Base-by-base conservation (phyloP, 2,113 vertebrate species). In the Oncorhynchus gorbuscha region DNA sequence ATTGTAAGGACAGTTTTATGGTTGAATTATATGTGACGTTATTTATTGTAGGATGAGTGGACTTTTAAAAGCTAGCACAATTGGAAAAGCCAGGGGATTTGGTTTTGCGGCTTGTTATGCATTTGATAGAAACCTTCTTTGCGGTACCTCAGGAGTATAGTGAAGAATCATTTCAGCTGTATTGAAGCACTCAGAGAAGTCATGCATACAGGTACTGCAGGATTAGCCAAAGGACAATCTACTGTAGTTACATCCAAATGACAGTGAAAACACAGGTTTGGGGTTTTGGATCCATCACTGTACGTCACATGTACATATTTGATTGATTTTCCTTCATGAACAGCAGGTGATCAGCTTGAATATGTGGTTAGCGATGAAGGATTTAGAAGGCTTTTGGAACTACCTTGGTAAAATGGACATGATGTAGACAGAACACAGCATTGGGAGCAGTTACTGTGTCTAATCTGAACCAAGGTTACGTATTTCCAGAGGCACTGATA, bases 151-250 rank as follows among this genome's bases (percentile, higher is more conserved):
- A 83, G 76, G 9, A 77, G 83, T 81, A 82, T 4, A 69, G 89
- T 85, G 72, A 75, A 87, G 77, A 74, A 85, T 75, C 83, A 81
- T 88, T 89, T 83, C 86, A 88, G 77, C 74, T 87, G 88, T 84
- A 86, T 51, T 76, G 71, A 71, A 79, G 81, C 76, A 72, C 39
- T 49, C 67, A 51, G n/a, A 62, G 84, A 72, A 85, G 82, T 76
- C 76, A 30, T 73, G 79, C 24, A 74, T 45, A 45, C 39, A 45
- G 16, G 0, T 4, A 20, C 13, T 58, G 81, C 82, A 77, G 75
- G 83, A 72, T 58, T 45, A 39, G 69, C 26, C 20, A 74, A 76
- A 87, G 83, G 81, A 76, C 86, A 74, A 84, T 86, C 65, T 79
- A 39, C n/a, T 58, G 7, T 16, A 69, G 22, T 51, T 26, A 22